Evolutionary conservation across 2,888 invertebrate genomes (phyloP).

Genomic region (Poecilus cupreus): DNA sequence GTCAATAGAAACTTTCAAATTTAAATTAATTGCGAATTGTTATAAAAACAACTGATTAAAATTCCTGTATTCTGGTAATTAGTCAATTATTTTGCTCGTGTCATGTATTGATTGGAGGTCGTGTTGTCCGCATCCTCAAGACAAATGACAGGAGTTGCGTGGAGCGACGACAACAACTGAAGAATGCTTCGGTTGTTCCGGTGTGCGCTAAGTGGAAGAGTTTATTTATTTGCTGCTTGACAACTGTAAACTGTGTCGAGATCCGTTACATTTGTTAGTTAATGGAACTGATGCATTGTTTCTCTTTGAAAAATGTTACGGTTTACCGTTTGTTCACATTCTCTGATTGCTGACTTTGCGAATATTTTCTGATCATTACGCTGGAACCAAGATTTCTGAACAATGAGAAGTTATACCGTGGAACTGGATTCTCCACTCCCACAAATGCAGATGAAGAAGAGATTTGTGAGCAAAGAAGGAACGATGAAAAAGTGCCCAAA

Average conservation of each 20-base stretch:
- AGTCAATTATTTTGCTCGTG: neutral
- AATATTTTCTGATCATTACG: constrained; percentile 31
- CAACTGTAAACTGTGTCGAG: constrained; percentile 31
- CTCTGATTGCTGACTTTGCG: constrained; percentile 39
- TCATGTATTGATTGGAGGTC: neutral
- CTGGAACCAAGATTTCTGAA: constrained; percentile 10
- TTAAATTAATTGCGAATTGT: too few species aligned
- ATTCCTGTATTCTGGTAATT: neutral
- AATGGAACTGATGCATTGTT: constrained; percentile 48
- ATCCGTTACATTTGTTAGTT: constrained; percentile 44
- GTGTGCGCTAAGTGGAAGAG: constrained; percentile 36
- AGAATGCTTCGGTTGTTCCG: constrained; percentile 28
- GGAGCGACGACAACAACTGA: neutral
- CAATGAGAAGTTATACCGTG: constrained; percentile 18
- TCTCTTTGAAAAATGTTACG: constrained; percentile 41
- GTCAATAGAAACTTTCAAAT: too few species aligned
- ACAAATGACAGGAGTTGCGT: neutral
- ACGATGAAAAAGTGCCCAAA: neutral
- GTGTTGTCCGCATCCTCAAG: neutral
- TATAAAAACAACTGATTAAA: too few species aligned
- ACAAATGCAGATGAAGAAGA: neutral
- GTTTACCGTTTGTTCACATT: constrained; percentile 40
- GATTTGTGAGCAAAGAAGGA: neutral
- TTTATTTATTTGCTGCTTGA: constrained; percentile 46
- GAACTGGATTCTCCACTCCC: constrained; percentile 6